Conservation (phyloP, 2,888 invertebrate genomes). For the Tromatobia lineatoria region DNA sequence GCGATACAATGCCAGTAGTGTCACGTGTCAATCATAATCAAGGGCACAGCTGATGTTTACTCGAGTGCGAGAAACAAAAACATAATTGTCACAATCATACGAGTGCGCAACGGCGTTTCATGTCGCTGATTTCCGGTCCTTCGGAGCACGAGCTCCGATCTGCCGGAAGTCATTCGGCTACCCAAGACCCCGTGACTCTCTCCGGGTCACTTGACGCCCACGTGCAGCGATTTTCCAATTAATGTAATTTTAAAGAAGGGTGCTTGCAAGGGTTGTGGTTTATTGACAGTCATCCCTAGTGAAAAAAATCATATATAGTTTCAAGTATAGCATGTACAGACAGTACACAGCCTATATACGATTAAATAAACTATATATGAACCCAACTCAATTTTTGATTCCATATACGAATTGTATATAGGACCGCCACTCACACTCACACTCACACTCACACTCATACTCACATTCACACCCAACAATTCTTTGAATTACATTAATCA, state of each 20-base stretch:
- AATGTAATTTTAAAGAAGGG: constrained; percentile 17
- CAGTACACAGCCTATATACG: too few species aligned
- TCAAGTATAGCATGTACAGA: too few species aligned
- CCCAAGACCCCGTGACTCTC: constrained; percentile 53
- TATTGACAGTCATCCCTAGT: neutral
- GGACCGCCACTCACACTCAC: neutral
- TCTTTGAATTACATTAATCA: too few species aligned
- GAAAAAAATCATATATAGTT: too few species aligned
- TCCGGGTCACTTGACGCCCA: constrained; percentile 57
- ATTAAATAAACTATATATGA: too few species aligned
- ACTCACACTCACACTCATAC: too few species aligned
- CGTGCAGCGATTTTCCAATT: constrained; percentile 53
- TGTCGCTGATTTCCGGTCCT: constrained; percentile 63
- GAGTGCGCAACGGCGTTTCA: constrained; percentile 5
- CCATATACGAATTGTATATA: too few species aligned
- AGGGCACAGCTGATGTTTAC: constrained; percentile 50
- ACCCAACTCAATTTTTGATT: too few species aligned
- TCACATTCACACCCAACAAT: too few species aligned
- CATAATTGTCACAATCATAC: constrained; percentile 57
- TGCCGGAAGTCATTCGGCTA: constrained; percentile 62
- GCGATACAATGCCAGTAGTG: constrained; percentile 2
- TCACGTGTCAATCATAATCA: constrained; percentile 56
- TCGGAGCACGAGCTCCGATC: constrained; percentile 21
- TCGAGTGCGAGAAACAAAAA: constrained; percentile 60
- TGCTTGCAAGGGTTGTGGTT: neutral